Conservation (phyloP, 2,797 vertebrate species). For the Vespertilio murinus region DNA sequence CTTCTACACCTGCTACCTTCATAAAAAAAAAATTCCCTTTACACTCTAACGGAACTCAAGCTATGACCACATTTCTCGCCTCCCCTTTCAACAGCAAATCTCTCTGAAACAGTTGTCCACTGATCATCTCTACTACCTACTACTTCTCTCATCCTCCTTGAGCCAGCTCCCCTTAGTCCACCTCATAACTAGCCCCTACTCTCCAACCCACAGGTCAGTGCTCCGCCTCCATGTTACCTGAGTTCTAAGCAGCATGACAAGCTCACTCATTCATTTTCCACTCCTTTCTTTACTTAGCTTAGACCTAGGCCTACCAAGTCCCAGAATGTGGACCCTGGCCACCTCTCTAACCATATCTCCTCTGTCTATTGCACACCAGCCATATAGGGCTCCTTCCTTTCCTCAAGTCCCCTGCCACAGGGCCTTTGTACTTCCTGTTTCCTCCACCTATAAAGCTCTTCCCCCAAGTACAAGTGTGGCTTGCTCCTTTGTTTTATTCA, state of each 20-base stretch:
- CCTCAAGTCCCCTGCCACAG: not conserved
- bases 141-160: not conserved
- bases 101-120: not conserved
- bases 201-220: not conserved
- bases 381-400: not conserved
- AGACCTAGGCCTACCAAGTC: not conserved
- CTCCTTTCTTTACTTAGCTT: not conserved
- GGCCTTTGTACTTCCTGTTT: not conserved
- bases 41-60: not conserved
- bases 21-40: not conserved
- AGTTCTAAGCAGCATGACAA: not conserved
- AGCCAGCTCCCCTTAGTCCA: not conserved
- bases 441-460: not conserved
- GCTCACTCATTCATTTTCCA: not conserved
- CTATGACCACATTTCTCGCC: not conserved
- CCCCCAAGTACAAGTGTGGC: not conserved
- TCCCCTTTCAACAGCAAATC: not conserved
- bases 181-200: not conserved
- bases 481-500: not conserved
- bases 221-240: not conserved
- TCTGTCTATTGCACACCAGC: not conserved
- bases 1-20: not conserved
- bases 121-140: not conserved
- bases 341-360: not conserved
- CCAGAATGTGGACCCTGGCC: not conserved